Percentiles rank a stretch among this genome's conserved stretches.
Conservation (phyloP, 35 echinoderm and acorn worm species). For the Anneissia japonica region DNA sequence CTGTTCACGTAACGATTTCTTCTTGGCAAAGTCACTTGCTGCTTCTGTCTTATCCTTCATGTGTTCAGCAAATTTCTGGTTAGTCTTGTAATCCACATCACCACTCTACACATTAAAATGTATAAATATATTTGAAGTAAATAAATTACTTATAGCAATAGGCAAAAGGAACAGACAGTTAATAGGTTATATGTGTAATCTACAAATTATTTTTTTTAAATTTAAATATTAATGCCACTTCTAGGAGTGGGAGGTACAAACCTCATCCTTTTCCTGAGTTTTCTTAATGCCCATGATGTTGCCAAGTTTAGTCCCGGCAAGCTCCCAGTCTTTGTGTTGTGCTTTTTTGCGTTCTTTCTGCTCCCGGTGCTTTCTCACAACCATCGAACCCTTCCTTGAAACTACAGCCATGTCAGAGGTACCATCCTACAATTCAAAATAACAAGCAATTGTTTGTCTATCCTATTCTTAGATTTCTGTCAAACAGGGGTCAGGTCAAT, state of each 20-base stretch:
- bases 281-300: conserved; percentile 83
- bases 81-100: conserved; percentile 93
- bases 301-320: conserved; percentile 90
- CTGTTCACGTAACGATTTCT: conserved; percentile 77
- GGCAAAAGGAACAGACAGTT: background rate
- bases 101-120: conserved; percentile 31
- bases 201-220: background rate
- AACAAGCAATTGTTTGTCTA: background rate
- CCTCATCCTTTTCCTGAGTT: conserved; percentile 69
- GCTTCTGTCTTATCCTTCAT: conserved; percentile 97
- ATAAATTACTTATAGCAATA: background rate
- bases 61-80: conserved; percentile 99
- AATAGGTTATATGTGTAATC: background rate
- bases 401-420: conserved; percentile 97
- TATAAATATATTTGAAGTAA: too few species aligned
- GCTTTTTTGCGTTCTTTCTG: conserved; percentile 98
- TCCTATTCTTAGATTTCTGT: too few species aligned
- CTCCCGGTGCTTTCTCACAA: conserved; percentile 82
- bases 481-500: too few species aligned
- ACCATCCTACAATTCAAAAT: conserved; percentile 47
- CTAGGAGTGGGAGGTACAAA: background rate
- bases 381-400: conserved; percentile 66
- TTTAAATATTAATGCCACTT: conserved; percentile 1
- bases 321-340: conserved; percentile 97
- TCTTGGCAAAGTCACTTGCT: conserved; percentile 84